Evolutionary conservation across 2,113 vertebrate genomes (phyloP), one percentile per base, ranked within the genome.

Genomic region (Bombycilla garrulus): DNA sequence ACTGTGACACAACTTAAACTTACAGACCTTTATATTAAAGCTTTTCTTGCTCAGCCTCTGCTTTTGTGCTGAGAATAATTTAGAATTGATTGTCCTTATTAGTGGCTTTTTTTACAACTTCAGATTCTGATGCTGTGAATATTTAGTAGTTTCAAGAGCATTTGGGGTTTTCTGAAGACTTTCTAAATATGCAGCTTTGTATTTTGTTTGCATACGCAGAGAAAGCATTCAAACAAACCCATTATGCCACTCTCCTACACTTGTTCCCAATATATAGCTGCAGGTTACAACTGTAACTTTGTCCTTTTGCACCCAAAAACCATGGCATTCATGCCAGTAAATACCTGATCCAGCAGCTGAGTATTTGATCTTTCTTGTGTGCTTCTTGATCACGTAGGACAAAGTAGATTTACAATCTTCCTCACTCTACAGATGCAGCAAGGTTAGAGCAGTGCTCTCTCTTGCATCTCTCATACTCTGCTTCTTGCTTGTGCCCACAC

Each of bases 341-440:
- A 57, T 57, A 20, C 6, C 6, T 57, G 31, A 60, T 29, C 9
- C 35, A 9, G 5, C 7, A 70, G 23, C 6, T 76, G 40, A 77
- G 10, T 23, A 53, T 80, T 35, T 72, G 40, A 28, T 11, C 20
- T 66, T 86, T 65, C 16, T 33, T 47, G 12, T 25, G 28, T 57
- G 12, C 15, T 38, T 60, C 11, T 15, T 35, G 22, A 35, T 80
- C 21, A 35, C 4, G 2, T 11, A 66, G 45, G 24, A 50, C 10
- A 47, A 88, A 88, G n/a, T 1, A 0, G 29, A 45, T 9, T 72
- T n/a, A 23, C 8, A 50, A 76, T 33, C 7, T 56, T 23, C 18
- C 26, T 71, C 0, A 0, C 4, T 56, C 40, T 23, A 25, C 0
- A 0, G 50, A 47, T 11, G 10, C 21, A 54, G 38, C 5, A 48